phyloP scores from a whole-genome alignment of 1,140 invertebrate species.

The Drosophila athabasca region DNA sequence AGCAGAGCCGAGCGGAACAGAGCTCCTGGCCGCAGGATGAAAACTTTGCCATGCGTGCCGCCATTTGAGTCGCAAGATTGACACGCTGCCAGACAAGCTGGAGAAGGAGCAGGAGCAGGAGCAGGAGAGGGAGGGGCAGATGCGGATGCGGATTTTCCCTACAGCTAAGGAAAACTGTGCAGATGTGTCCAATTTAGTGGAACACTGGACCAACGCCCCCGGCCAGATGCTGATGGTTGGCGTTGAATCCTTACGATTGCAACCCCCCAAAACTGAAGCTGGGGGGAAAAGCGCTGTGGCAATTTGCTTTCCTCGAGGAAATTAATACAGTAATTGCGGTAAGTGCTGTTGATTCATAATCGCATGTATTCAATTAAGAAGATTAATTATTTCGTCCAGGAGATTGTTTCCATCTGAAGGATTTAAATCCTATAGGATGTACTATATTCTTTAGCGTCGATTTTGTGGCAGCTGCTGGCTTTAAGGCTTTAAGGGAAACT shows the following conservation, averaged over 20 bases:
- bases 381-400: constrained; percentile 46
- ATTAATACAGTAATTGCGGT: constrained; percentile 79
- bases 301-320: constrained; percentile 34
- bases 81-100: constrained; percentile 70
- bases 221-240: constrained; percentile 41
- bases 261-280: constrained; percentile 7
- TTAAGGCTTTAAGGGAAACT: constrained; percentile 30
- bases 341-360: constrained; percentile 61
- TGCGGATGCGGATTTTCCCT: background rate
- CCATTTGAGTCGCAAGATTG: constrained; percentile 79
- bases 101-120: background rate
- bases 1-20: constrained; percentile 6
- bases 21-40: constrained; percentile 21
- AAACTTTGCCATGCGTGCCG: constrained; percentile 78
- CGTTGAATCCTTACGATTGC: constrained; percentile 33
- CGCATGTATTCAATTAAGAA: constrained; percentile 53
- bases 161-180: constrained; percentile 55
- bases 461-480: constrained; percentile 5
- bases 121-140: background rate
- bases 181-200: constrained; percentile 81
- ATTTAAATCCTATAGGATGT: constrained; percentile 6
- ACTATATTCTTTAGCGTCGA: too few relatives aligned
- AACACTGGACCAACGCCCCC: constrained; percentile 56
- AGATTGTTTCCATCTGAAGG: constrained; percentile 7
- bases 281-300: constrained; percentile 12